A percentile compares a stretch with the other conserved stretches of the same genome.
These are phyloP conservation scores for Gandaritis pyraliata DNA, from an alignment of 2,888 invertebrate genomes.

Conservation along the genomic window DNA sequence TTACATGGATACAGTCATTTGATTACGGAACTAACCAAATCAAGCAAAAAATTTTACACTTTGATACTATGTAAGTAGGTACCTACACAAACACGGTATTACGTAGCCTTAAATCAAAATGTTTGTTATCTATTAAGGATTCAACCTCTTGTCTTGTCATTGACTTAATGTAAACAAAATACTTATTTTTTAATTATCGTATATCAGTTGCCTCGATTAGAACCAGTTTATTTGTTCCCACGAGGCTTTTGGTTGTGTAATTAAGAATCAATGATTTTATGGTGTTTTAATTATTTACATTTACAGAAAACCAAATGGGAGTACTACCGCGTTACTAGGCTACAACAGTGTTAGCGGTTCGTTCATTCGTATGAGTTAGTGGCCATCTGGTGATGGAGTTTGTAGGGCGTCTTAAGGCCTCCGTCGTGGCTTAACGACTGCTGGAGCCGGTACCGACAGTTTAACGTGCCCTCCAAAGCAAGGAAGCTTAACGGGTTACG, in stretches of 20 bases:
- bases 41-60: conserved; percentile 21
- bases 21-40: conserved; percentile 18
- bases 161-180: conserved; percentile 17
- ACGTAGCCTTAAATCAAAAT: neutral
- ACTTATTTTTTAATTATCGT: conserved; percentile 11
- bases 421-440: too few relatives aligned
- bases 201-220: conserved; percentile 14
- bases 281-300: too few relatives aligned
- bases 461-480: too few relatives aligned
- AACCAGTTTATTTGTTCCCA: conserved; percentile 2
- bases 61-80: neutral
- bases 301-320: too few relatives aligned
- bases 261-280: too few relatives aligned
- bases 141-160: conserved; percentile 19
- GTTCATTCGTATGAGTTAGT: too few relatives aligned
- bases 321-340: too few relatives aligned
- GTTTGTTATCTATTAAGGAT: conserved; percentile 11
- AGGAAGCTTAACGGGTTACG: too few relatives aligned
- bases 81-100: conserved; percentile 14
- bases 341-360: too few relatives aligned
- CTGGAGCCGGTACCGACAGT: too few relatives aligned
- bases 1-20: conserved; percentile 2
- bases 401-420: too few relatives aligned
- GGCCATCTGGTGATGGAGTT: too few relatives aligned
- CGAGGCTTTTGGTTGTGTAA: conserved; percentile 4